These are phyloP conservation scores for Lasioglossum leucozonium DNA, from an alignment of 2,888 invertebrate genomes.

Conservation along the genomic window DNA sequence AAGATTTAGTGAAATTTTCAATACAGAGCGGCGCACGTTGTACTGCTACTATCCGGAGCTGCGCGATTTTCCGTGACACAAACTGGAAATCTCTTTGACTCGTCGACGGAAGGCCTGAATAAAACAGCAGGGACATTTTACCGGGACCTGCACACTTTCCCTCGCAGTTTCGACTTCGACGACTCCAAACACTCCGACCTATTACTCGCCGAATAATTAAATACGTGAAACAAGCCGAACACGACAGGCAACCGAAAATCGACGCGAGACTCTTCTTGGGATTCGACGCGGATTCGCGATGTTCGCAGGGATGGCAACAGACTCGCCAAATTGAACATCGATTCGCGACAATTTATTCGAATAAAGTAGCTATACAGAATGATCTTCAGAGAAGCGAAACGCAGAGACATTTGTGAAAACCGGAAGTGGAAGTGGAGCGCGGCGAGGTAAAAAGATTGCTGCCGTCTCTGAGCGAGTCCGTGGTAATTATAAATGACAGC, in stretches of 20 bases:
- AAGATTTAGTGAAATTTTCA: constrained; percentile 31
- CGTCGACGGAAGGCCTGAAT: neutral
- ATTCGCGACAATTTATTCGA: neutral
- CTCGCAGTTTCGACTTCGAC: neutral
- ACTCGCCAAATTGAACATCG: too few species aligned
- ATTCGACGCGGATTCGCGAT: neutral
- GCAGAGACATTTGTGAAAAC: neutral
- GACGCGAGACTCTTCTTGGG: neutral
- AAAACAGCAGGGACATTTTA: neutral
- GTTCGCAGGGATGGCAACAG: too few species aligned
- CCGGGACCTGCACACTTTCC: neutral
- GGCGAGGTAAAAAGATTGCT: neutral
- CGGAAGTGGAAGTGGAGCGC: neutral
- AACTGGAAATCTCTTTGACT: constrained; percentile 1
- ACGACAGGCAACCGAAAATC: neutral
- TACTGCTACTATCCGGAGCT: neutral
- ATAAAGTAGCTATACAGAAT: neutral
- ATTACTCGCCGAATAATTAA: neutral
- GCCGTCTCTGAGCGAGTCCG: neutral
- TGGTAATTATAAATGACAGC: neutral
- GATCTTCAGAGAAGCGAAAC: neutral
- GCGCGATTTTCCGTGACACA: neutral
- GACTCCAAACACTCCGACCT: neutral
- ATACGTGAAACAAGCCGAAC: neutral
- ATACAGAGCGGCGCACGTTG: neutral